Evolutionary conservation across 2,888 invertebrate genomes (phyloP).

Genomic region (Microdon myrmicae): DNA sequence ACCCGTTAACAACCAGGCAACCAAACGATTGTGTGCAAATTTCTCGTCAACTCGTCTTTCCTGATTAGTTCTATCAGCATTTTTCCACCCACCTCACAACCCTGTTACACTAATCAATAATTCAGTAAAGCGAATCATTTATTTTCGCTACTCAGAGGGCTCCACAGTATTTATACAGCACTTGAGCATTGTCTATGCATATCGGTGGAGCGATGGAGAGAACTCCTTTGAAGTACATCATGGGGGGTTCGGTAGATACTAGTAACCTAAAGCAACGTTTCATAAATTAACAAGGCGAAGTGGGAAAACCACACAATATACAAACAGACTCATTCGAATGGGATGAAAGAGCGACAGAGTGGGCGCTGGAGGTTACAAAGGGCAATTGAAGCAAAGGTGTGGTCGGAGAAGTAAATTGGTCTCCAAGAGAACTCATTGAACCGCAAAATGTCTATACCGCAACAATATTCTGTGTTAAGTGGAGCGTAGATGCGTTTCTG

Average conservation of each 20-base stretch:
- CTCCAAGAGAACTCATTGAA: slow-evolving; percentile 50
- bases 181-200: no score
- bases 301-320: no score
- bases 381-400: slow-evolving; percentile 22
- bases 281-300: no score
- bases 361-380: no score
- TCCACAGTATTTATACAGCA: slow-evolving; percentile 13
- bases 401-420: slow-evolving; percentile 45
- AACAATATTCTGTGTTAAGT: slow-evolving; percentile 47
- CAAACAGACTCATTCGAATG: no score
- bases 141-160: slow-evolving; percentile 22
- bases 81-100: no score
- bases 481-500: slow-evolving; percentile 30
- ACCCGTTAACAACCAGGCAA: no score
- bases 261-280: slow-evolving; percentile 44
- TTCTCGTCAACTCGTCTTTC: no score
- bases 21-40: no score
- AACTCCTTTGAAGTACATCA: slow-evolving; percentile 29
- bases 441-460: slow-evolving; percentile 49
- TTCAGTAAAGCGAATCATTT: slow-evolving; percentile 33
- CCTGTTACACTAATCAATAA: slow-evolving; percentile 38
- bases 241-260: slow-evolving; percentile 41
- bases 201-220: no score
- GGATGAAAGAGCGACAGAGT: no score
- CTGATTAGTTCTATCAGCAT: no score